Evolutionary conservation across 2,797 vertebrate genomes (phyloP), one percentile per base, ranked within the genome.

Genomic region (Argentina silus): DNA sequence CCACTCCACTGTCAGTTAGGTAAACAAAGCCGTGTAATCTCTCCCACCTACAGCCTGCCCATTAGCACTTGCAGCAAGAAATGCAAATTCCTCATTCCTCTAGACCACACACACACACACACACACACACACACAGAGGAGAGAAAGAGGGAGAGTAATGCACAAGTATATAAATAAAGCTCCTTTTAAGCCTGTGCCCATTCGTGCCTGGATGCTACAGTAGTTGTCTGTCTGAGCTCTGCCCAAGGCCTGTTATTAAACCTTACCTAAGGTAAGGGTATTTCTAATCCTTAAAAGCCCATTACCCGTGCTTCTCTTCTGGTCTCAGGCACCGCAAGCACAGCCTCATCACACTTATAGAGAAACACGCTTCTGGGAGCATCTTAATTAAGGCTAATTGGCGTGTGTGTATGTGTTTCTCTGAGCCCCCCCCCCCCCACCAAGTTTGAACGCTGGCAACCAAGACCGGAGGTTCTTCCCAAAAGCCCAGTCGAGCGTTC

Each of bases 261-360:
- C 11, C 75, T 83, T 77, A 76, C 67, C 76, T 73, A 50, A 85
- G 68, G 67, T 36, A 48, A n/a, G n/a, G n/a, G n/a, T n/a, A 23
- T 83, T 79, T 79, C 68, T 79, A 79, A 81, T 80, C 86, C 80
- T 79, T 68, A 74, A 70, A 85, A 84, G 75, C 74, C 78, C 75
- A 82, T 86, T 83, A 85, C 72, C 36, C 17, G 69, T 55, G 48
- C 65, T 81, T 81, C 67, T 80, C 73, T 73, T 36, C 77, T 67
- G 69, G 61, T 75, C 76, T 23, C 78, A 84, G 76, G 62, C 74
- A 51, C 47, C 17, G 51, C 47, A 15, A 59, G 78, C 60, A 65
- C 50, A 51, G 57, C 78, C 43, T 67, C 81, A 80, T 72, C 70
- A n/a, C 76, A 69, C 75, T 79, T 73, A 74, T 17, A 23, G 67